phyloP scores from a whole-genome alignment of 1,140 invertebrate genomes.

The Rhyacophila brunnea region DNA sequence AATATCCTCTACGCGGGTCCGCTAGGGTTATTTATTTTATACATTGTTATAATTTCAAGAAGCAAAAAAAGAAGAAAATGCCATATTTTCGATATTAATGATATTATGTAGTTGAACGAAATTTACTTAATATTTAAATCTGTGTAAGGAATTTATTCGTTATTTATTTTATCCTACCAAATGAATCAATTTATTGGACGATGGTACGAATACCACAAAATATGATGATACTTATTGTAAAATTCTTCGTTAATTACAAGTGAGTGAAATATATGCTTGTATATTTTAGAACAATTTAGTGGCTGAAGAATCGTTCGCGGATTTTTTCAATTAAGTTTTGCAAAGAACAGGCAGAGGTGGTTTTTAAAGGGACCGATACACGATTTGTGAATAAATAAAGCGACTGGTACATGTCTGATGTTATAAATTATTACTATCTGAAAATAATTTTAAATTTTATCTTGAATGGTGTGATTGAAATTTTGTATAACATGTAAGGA shows the following conservation, averaged over 20 bases:
- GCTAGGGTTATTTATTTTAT: no score
- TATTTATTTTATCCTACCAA: no score
- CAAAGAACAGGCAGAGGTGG: background rate
- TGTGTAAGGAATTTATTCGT: no score
- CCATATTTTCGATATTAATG: no score
- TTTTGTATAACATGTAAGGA: background rate
- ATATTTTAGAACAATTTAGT: background rate
- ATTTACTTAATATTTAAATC: no score
- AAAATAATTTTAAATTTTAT: background rate
- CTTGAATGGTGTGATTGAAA: background rate
- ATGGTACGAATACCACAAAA: no score
- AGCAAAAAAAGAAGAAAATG: no score
- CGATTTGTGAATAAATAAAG: background rate
- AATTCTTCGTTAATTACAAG: background rate
- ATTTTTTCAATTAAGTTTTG: background rate
- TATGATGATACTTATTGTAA: no score
- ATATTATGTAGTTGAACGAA: no score
- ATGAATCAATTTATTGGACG: no score
- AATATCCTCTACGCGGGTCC: no score
- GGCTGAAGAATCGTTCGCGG: background rate
- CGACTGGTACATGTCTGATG: background rate
- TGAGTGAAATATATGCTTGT: constrained; percentile 1
- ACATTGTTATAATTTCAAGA: no score
- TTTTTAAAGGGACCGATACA: background rate
- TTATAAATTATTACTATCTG: background rate